phyloP scores from a whole-genome alignment of 2,113 vertebrate species.

The Sylvicapra grimmia region DNA sequence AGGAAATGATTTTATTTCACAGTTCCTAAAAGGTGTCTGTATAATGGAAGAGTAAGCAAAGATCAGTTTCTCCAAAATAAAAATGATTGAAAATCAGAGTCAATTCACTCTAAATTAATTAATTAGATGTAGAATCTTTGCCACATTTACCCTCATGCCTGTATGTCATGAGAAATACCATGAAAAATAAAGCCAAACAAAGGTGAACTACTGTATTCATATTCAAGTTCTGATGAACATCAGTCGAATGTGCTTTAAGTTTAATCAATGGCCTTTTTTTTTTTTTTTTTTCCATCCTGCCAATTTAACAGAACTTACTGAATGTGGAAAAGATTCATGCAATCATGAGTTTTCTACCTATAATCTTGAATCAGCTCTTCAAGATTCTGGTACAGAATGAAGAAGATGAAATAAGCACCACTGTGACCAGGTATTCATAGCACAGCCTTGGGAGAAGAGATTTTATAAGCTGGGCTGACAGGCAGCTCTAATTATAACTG shows the following conservation, averaged over 20 bases:
- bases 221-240: neutral
- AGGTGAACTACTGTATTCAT: neutral
- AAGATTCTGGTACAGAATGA: slow-evolving; percentile 92
- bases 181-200: neutral
- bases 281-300: slow-evolving; percentile 30
- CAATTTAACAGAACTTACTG: slow-evolving; percentile 86
- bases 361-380: slow-evolving; percentile 96
- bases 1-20: neutral
- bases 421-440: slow-evolving; percentile 90
- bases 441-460: neutral
- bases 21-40: neutral
- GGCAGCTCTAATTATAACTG: neutral
- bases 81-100: neutral
- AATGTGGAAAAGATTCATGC: slow-evolving; percentile 95
- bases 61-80: neutral
- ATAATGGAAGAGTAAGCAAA: neutral
- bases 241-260: neutral
- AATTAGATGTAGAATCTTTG: neutral
- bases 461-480: neutral
- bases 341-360: slow-evolving; percentile 94
- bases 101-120: neutral
- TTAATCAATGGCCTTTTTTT: neutral
- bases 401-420: slow-evolving; percentile 87
- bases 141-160: neutral
- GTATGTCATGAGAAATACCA: neutral